Conservation (phyloP, 2,113 vertebrate genomes). For the Sturnira hondurensis region DNA sequence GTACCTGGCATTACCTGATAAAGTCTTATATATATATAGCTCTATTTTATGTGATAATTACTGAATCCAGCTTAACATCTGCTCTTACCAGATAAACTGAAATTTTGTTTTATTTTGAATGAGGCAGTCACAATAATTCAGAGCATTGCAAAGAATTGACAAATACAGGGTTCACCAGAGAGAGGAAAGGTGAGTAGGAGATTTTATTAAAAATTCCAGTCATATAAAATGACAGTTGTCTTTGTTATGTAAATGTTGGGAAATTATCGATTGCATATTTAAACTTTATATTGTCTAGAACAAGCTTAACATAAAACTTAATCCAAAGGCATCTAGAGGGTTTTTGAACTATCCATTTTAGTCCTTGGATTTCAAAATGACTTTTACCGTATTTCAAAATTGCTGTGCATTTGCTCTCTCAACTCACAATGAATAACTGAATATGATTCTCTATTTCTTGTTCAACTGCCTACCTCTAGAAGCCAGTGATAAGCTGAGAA, state of each 20-base stretch:
- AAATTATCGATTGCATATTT: slow-evolving; percentile 25
- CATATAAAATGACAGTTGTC: background rate
- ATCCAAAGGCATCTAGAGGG: slow-evolving; percentile 27
- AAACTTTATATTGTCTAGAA: background rate
- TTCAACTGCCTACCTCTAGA: slow-evolving; percentile 4
- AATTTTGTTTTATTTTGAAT: slow-evolving; percentile 79
- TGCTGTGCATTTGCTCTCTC: background rate
- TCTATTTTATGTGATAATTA: slow-evolving; percentile 81
- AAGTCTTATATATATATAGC: slow-evolving; percentile 82
- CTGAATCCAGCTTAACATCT: slow-evolving; percentile 81
- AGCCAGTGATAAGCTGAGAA: slow-evolving; percentile 46
- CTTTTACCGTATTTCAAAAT: slow-evolving; percentile 49
- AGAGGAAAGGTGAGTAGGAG: background rate
- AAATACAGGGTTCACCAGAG: slow-evolving; percentile 52
- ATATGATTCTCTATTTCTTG: background rate
- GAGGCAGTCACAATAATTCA: slow-evolving; percentile 72
- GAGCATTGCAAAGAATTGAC: slow-evolving; percentile 21
- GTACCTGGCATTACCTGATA: slow-evolving; percentile 82
- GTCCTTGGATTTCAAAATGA: slow-evolving; percentile 49
- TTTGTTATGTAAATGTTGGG: background rate
- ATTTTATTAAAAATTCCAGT: slow-evolving; percentile 21
- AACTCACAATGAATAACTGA: slow-evolving; percentile 26
- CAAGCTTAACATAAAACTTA: slow-evolving; percentile 25
- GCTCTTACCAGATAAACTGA: slow-evolving; percentile 80
- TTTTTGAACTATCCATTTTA: slow-evolving; percentile 8